Conservation (phyloP, 2,797 vertebrate genomes). For the Rhabdophis nuchalis region DNA sequence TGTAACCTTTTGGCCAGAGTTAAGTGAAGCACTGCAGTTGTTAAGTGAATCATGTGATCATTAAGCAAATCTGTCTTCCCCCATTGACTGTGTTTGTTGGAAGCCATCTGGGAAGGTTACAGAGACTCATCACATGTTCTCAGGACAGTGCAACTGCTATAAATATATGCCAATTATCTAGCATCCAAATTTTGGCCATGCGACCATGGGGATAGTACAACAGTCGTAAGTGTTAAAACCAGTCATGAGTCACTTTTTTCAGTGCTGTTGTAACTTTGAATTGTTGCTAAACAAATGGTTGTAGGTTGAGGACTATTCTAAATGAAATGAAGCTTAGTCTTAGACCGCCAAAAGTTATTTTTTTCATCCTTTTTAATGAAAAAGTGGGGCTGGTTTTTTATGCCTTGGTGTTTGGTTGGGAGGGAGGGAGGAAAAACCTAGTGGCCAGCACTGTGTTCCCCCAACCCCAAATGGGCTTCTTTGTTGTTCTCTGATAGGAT, state of each 20-base stretch:
- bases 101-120: not conserved
- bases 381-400: not conserved
- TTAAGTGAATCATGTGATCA: not conserved
- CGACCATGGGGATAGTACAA: not conserved
- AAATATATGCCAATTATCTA: not conserved
- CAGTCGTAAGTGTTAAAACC: not conserved
- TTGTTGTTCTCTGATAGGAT: slow-evolving; percentile 71
- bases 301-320: not conserved
- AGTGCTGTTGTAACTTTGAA: not conserved
- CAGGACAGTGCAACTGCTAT: not conserved
- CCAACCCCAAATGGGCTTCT: not conserved
- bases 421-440: not conserved
- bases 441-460: not conserved
- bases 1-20: not conserved
- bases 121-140: not conserved
- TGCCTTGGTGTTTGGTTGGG: not conserved
- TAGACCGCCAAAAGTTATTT: not conserved
- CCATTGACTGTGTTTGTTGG: not conserved
- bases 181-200: not conserved
- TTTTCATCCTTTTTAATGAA: not conserved
- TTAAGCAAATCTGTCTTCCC: not conserved
- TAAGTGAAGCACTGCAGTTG: not conserved
- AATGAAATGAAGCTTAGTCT: not conserved
- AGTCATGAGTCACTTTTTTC: not conserved
- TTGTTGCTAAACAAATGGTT: not conserved